Evolutionary conservation across 2,113 vertebrate species (phyloP).

Genomic region (Daboia siamensis): DNA sequence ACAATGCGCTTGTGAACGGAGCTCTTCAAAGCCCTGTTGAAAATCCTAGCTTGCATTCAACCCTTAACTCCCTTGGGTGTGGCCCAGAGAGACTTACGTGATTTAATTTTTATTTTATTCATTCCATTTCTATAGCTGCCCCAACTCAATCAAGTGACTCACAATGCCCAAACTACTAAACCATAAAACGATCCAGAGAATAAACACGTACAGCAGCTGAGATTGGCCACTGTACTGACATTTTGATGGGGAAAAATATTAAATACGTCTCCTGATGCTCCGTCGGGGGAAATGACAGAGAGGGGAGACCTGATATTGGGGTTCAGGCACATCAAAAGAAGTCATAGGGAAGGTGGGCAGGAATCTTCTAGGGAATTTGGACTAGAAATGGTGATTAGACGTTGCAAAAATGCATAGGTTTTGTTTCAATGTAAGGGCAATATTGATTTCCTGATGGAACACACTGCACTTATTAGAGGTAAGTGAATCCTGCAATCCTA

Average conservation of each 20-base stretch:
- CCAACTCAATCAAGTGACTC: no score
- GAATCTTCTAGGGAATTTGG: not conserved
- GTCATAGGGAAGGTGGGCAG: not conserved
- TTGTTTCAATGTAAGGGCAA: not conserved
- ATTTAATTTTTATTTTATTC: not conserved
- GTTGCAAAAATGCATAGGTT: not conserved
- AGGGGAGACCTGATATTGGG: not conserved
- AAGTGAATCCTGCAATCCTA: not conserved
- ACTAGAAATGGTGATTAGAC: not conserved
- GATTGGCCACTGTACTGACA: not conserved
- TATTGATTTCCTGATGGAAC: not conserved
- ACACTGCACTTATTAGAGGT: not conserved
- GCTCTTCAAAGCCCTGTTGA: not conserved
- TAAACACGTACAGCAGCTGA: no score
- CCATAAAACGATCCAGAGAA: no score
- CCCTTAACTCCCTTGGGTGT: not conserved
- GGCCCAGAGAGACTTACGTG: not conserved
- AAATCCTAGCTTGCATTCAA: not conserved
- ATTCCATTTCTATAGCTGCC: no score
- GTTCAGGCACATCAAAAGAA: not conserved
- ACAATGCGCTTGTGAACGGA: accelerated
- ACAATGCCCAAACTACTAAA: no score
- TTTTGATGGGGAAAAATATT: not conserved
- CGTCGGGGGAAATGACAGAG: not conserved
- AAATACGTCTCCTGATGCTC: not conserved